Base-by-base conservation (phyloP, 2,888 invertebrate genomes). In the Altica lythri region DNA sequence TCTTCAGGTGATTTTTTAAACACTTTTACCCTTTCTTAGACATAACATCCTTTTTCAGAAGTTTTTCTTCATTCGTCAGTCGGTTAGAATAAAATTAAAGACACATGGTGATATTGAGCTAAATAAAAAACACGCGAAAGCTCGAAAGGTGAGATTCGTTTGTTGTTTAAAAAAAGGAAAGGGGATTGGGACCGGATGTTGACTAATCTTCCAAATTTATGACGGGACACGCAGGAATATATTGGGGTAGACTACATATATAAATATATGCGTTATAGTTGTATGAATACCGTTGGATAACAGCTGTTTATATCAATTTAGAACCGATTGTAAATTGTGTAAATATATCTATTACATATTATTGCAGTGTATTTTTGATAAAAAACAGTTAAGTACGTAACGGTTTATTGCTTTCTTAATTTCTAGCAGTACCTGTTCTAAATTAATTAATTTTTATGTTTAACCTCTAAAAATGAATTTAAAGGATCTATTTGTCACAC, bases 41-140 rank as follows among this genome's bases (percentile, higher is more conserved):
- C 71, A 71, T 66, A 71, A 71, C 71, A 71, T 71, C 71, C 71
- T 71, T 67, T 68, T 64, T 63, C 59, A 64, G 61, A 46, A 55
- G 29, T 30, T 10, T 27, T 48, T 48, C 38, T 62, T 63, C 61
- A 60, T 63, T 61, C 43, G 55, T 37, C 61, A 61, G 57, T 59
- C 59, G 59, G 53, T 47, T 50, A 54, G 49, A 49, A 55, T 58
- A 44, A 54, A 62, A 64, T 55, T 52, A 56, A 54, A 35, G 56
- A 57, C 60, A 61, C 55, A 55, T 60, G 58, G 53, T 49, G 45
- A 47, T 47, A 53, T 59, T 53, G 52, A 30, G 30, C 18, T 29
- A 48, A 48, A 30, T 22, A 45, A 47, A 51, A 55, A 60, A 60
- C 54, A 60, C 53, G 19, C 38, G 19, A 38, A 35, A 56, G 55